phyloP scores from a whole-genome alignment of 2,113 vertebrate species.

The Nothocercus nigrocapillus region DNA sequence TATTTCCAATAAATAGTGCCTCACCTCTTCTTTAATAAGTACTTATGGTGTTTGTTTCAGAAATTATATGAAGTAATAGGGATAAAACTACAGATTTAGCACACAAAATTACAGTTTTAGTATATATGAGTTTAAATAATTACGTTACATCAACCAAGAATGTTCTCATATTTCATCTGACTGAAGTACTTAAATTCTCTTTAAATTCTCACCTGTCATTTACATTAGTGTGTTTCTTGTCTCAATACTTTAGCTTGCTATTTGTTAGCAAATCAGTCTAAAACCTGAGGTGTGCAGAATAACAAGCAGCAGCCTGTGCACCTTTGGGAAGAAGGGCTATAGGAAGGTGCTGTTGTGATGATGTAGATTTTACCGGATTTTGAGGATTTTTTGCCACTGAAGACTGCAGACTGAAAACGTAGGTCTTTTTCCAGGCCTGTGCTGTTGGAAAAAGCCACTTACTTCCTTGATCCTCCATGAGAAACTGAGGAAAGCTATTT shows the following conservation, averaged over 20 bases:
- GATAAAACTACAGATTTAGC: background rate
- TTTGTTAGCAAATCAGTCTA: background rate
- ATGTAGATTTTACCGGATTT: background rate
- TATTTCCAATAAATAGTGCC: background rate
- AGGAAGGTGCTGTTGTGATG: background rate
- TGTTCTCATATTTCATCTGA: background rate
- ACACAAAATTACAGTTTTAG: background rate
- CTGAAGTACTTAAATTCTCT: background rate
- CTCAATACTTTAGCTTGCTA: background rate
- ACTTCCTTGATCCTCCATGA: background rate
- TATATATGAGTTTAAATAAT: background rate
- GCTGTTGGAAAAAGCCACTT: background rate
- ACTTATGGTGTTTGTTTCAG: background rate
- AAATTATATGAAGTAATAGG: background rate
- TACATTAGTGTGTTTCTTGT: background rate
- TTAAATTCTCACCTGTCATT: background rate
- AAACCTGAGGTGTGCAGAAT: background rate
- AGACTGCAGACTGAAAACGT: background rate
- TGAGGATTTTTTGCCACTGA: conserved; percentile 7
- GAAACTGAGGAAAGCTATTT: background rate
- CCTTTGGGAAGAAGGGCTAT: background rate
- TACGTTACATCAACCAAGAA: background rate
- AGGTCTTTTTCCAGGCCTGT: accelerated
- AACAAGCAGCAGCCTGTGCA: background rate
- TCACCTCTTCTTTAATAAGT: background rate